A percentile compares a stretch with the other conserved stretches of the same genome.
phyloP scores from a whole-genome alignment of 2,797 vertebrate genomes.

The Cirrhinus mrigala region DNA sequence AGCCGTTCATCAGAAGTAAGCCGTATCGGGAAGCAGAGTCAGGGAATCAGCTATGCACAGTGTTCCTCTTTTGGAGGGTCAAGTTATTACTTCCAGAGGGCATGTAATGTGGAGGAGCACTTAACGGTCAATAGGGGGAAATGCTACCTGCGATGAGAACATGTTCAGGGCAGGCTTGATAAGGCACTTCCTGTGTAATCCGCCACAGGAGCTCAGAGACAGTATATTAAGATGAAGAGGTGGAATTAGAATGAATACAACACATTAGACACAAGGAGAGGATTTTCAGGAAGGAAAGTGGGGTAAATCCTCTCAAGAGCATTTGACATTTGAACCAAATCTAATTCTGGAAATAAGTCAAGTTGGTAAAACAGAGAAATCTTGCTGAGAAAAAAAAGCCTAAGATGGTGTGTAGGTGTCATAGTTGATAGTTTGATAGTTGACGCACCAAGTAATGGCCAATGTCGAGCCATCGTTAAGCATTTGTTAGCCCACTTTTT shows the following conservation, averaged over 20 bases:
- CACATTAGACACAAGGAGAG: conserved; percentile 37
- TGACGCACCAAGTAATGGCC: not conserved
- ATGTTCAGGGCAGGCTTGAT: conserved; percentile 5
- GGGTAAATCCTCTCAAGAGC: conserved; percentile 33
- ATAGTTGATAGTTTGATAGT: not conserved
- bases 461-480: not conserved
- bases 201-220: not conserved
- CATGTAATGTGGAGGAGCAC: conserved; percentile 44
- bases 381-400: not conserved
- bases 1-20: conserved; percentile 49
- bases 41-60: conserved; percentile 25
- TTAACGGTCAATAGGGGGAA: conserved; percentile 49
- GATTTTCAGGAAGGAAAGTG: conserved; percentile 24
- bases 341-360: not conserved
- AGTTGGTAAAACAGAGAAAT: not conserved
- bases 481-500: not conserved
- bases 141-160: conserved; percentile 28
- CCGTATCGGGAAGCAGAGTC: conserved; percentile 13
- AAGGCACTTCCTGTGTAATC: conserved; percentile 9
- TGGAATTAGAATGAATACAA: conserved; percentile 46
- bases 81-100: conserved; percentile 59
- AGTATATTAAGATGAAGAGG: conserved; percentile 42
- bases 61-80: conserved; percentile 56
- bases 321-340: conserved; percentile 35
- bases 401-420: not conserved